Percentiles rank a stretch among this genome's conserved stretches.
phyloP scores from a whole-genome alignment of 2,888 invertebrate genomes.

The Osmoderma eremita region DNA sequence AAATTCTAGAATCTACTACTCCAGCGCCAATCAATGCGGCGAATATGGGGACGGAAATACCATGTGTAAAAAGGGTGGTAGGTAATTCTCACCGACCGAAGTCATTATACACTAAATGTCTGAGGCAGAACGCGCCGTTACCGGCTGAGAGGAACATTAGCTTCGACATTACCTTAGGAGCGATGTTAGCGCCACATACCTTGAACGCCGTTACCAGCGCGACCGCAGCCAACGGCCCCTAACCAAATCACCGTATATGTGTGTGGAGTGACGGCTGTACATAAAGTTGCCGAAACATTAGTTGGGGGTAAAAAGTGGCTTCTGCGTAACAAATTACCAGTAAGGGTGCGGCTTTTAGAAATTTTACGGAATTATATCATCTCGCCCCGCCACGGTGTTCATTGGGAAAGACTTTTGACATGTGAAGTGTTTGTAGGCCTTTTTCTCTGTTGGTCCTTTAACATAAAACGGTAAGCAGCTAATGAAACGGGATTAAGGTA shows the following conservation, averaged over 20 bases:
- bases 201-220: neutral
- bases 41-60: neutral
- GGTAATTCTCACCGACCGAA: conserved; percentile 53
- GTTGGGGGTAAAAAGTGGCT: conserved; percentile 31
- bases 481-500: no score
- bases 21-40: no score
- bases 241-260: conserved; percentile 24
- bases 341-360: conserved; percentile 12
- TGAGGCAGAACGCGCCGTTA: conserved; percentile 54
- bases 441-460: no score
- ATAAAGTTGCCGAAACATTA: conserved; percentile 35
- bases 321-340: conserved; percentile 36
- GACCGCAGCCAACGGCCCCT: conserved; percentile 6
- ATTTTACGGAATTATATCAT: no score
- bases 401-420: no score
- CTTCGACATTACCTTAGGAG: conserved; percentile 44
- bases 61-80: conserved; percentile 50
- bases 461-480: no score
- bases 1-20: no score
- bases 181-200: neutral
- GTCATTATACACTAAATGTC: conserved; percentile 57
- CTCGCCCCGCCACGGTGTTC: no score
- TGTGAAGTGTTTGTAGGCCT: no score
- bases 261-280: conserved; percentile 25
- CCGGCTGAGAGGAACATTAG: conserved; percentile 55